Evolutionary conservation across 2,113 vertebrate species (phyloP).

Genomic region (Boulengeromyrus knoepffleri): DNA sequence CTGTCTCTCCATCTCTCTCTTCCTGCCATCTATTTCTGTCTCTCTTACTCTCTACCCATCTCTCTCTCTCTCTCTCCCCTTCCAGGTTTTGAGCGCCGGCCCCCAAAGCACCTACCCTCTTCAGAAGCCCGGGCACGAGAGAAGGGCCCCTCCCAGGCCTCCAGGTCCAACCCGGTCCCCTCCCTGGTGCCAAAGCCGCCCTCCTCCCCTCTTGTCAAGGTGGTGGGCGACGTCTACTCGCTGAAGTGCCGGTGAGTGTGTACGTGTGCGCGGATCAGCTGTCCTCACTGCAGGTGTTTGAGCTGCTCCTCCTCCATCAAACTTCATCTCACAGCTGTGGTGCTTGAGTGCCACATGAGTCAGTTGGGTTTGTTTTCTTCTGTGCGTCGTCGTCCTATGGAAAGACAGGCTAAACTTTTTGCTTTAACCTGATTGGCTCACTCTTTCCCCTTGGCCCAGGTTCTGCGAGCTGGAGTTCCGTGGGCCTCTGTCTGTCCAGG

Average conservation of each 20-base stretch:
- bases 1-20: not conserved
- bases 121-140: constrained; percentile 48
- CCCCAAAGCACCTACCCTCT: constrained; percentile 48
- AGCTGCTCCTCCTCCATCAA: not conserved
- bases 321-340: not conserved
- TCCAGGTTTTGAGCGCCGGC: constrained; percentile 67
- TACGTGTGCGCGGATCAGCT: not conserved
- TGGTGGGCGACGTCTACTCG: constrained; percentile 85
- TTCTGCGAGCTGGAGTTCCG: constrained; percentile 91
- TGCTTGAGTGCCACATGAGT: not conserved
- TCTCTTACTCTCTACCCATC: not conserved
- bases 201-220: constrained; percentile 78
- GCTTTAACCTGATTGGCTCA: not conserved
- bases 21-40: not conserved
- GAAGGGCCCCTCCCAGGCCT: constrained; percentile 58
- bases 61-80: not conserved
- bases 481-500: constrained; percentile 84
- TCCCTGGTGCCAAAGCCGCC: constrained; percentile 82
- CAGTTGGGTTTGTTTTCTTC: not conserved
- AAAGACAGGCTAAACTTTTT: not conserved
- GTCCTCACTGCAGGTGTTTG: no score
- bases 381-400: not conserved
- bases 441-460: constrained; percentile 45
- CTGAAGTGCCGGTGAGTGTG: constrained; percentile 81
- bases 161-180: constrained; percentile 73